Base-by-base conservation (phyloP, 2,888 invertebrate genomes). In the Erannis defoliaria region DNA sequence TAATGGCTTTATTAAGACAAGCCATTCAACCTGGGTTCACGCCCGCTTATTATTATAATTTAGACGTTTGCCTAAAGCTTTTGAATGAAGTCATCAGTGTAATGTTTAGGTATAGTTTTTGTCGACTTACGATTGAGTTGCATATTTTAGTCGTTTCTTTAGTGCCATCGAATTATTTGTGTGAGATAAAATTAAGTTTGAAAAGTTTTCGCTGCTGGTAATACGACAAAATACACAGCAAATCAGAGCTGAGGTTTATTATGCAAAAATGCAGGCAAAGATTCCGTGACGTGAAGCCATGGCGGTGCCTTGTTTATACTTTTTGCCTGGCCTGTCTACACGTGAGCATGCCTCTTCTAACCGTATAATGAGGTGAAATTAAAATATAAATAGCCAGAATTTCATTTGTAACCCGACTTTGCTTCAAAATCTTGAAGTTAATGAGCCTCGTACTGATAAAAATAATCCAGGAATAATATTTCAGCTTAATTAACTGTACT, bases 21-120 rank as follows among this genome's bases (percentile, higher is more conserved):
- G 83, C 86, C 81, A 86, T 86, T 82, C 84, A 75, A 75, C 79
- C 76, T 79, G 83, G 85, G 83, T 86, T 89, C 89, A 88, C 90
- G 86, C 90, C 89, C 91, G 88, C 87, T 92, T 93, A 92, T 93
- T 93, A 92, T 90, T 88, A 88, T 93, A 92, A 93, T 92, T 89
- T 90, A 92, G 90, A 90, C 89, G 89, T 87, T 82, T 90, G 90
- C 90, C 91, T 82, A 89, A 89, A 92, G 90, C 88, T 61, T 81
- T 73, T 74, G 83, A 89, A 93, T 93, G 89, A 92, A 93, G 92
- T 90, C 92, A 91, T 92, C 89, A 81, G 55, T 71, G 59, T 73
- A 68, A 64, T 67, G 68, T 68, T 73, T 67, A 61, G 63, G 50
- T 61, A 63, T 55, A 67, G 55, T 61, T 67, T 66, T 70, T 61